A percentile compares a stretch with the other conserved stretches of the same genome.
Conservation (phyloP, 1,140 invertebrate genomes). For the Papilio dardanus region DNA sequence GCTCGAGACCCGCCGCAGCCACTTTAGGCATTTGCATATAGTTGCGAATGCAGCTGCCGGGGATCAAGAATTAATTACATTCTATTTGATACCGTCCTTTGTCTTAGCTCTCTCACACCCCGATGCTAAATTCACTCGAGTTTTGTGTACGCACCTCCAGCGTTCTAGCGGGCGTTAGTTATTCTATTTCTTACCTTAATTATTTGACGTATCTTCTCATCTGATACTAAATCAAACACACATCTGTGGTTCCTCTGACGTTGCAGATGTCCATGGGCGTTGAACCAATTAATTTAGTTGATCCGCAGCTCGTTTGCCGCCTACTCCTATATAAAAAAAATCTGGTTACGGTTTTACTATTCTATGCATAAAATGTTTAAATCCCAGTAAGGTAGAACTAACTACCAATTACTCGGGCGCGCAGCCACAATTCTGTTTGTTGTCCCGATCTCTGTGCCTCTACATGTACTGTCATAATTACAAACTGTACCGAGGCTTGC, state of each 20-base stretch:
- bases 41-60: conserved; percentile 18
- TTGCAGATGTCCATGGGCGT: no score
- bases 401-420: neutral
- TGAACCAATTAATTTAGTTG: no score
- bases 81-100: conserved; percentile 29
- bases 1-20: conserved; percentile 22
- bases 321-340: no score
- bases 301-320: no score
- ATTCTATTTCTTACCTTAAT: neutral
- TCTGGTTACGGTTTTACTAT: no score
- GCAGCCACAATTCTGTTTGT: neutral
- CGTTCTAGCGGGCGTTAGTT: neutral
- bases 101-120: neutral
- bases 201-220: neutral
- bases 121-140: conserved; percentile 7
- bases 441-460: conserved; percentile 4
- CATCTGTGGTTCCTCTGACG: no score
- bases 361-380: neutral
- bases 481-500: conserved; percentile 7
- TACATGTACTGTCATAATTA: conserved; percentile 13
- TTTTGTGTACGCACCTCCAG: conserved; percentile 4
- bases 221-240: no score
- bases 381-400: neutral
- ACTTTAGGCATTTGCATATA: conserved; percentile 34
- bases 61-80: conserved; percentile 30